These are phyloP conservation scores for Drosophila melanica DNA, from an alignment of 1,140 invertebrate genomes.

Conservation along the genomic window DNA sequence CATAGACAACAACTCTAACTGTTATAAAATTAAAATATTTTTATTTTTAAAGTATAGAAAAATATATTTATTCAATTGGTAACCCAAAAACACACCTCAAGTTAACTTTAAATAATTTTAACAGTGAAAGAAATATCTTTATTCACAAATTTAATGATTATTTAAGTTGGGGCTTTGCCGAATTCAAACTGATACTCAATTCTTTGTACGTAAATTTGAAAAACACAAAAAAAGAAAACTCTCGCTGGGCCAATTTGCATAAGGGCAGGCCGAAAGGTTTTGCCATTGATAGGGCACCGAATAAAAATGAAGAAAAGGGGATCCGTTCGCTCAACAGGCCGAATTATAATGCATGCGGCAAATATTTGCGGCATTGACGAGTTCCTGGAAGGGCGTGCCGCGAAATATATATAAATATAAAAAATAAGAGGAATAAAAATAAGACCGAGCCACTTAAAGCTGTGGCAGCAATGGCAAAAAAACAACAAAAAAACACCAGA, in stretches of 20 bases:
- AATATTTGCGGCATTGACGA: conserved; percentile 53
- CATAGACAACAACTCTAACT: too few species aligned
- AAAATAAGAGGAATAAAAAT: conserved; percentile 1
- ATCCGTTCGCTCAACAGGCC: conserved; percentile 1
- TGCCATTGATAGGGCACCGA: conserved; percentile 18
- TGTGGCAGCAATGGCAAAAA: conserved; percentile 19
- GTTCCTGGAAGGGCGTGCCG: conserved; percentile 48
- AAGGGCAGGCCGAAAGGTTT: conserved; percentile 26
- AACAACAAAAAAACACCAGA: not conserved
- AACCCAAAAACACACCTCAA: too few species aligned
- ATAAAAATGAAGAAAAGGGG: conserved; percentile 5
- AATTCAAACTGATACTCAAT: conserved; percentile 8
- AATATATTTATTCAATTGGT: too few species aligned
- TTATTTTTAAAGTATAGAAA: not conserved
- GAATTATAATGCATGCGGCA: conserved; percentile 35
- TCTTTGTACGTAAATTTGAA: not conserved
- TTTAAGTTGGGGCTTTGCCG: conserved; percentile 5
- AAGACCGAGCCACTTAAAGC: conserved; percentile 38
- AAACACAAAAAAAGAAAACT: conserved; percentile 5
- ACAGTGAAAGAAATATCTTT: not conserved
- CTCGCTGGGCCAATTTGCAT: conserved; percentile 33
- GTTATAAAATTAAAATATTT: not conserved
- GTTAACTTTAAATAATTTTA: too few species aligned
- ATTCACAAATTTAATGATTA: conserved; percentile 20
- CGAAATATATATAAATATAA: conserved; percentile 36